Conservation (phyloP, 2,113 vertebrate species). For the Cyanoderma ruficeps region DNA sequence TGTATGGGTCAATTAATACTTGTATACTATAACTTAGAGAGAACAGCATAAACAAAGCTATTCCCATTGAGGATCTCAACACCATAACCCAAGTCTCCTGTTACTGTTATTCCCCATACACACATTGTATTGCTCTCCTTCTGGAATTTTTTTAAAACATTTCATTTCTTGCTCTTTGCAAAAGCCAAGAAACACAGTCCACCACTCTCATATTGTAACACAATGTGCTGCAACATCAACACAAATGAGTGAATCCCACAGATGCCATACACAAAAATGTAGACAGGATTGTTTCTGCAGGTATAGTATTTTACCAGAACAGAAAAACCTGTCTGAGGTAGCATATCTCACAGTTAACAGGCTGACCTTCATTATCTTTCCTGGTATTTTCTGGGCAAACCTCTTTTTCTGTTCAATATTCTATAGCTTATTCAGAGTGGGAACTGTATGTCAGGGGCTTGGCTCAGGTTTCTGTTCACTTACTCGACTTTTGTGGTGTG, state of each 20-base stretch:
- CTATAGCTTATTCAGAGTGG: not conserved
- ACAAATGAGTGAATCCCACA: not conserved
- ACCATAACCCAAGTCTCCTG: not conserved
- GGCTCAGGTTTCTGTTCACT: not conserved
- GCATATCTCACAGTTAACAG: not conserved
- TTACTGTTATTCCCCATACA: not conserved
- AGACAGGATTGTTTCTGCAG: not conserved
- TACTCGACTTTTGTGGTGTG: not conserved
- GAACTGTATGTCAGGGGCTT: not conserved
- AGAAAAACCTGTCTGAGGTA: not conserved
- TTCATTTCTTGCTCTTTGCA: not conserved
- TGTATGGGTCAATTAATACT: not conserved
- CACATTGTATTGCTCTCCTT: not conserved
- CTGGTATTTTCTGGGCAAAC: not conserved
- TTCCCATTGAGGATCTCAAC: not conserved
- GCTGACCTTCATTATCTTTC: not conserved
- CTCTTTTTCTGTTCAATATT: not conserved
- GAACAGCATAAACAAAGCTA: not conserved
- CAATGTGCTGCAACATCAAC: not conserved
- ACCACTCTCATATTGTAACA: accelerated
- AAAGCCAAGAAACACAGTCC: not conserved
- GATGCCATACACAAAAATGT: not conserved
- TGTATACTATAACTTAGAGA: not conserved
- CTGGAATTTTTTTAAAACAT: not conserved
- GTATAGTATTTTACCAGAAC: not conserved